Evolutionary conservation across 2,797 vertebrate species (phyloP).

Genomic region (Todus mexicanus): DNA sequence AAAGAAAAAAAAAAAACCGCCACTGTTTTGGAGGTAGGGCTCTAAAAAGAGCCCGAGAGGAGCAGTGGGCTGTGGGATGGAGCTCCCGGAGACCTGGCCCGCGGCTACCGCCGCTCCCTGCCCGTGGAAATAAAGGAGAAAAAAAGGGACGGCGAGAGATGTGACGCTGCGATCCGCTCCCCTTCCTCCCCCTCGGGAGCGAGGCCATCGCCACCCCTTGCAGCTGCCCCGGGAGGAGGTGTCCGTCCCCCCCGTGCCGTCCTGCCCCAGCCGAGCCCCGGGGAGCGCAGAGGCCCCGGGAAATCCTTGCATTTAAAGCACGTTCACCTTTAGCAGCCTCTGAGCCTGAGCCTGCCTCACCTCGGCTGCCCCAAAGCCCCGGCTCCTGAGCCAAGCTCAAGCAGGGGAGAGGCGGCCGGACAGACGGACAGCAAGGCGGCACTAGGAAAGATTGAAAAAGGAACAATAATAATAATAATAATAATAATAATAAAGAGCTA

Average conservation of each 20-base stretch:
- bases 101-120: neutral
- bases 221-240: neutral
- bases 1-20: neutral
- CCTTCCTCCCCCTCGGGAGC: neutral
- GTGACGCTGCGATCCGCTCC: neutral
- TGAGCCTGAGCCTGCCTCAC: neutral
- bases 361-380: neutral
- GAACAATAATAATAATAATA: too few species aligned
- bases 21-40: too few species aligned
- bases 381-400: neutral
- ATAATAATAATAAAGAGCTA: too few species aligned
- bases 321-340: neutral
- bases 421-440: too few species aligned
- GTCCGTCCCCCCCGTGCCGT: neutral
- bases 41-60: neutral
- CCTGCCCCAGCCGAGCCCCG: neutral
- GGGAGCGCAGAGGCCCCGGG: neutral
- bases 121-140: neutral
- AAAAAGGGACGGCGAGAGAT: neutral
- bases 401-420: neutral
- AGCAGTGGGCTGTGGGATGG: neutral
- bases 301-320: constrained; percentile 5
- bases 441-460: too few species aligned
- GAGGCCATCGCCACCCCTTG: neutral
- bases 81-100: neutral